Base-by-base conservation (phyloP, 2,888 invertebrate species). In the Dexiosoma caninum region DNA sequence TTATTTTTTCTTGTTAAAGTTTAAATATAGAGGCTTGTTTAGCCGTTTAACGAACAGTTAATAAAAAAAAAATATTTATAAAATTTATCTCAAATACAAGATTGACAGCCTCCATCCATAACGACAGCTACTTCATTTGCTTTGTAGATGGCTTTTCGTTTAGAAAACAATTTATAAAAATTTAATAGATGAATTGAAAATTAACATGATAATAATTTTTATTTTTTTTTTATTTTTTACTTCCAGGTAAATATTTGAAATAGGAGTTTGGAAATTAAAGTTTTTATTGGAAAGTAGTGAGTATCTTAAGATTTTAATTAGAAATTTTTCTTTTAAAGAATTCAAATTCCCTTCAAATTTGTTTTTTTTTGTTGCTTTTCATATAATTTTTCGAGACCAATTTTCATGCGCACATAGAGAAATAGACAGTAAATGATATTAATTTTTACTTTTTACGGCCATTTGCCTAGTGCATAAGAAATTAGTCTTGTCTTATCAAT, bases 191-290 rank as follows among this genome's bases (percentile, higher is more conserved):
- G 4, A n/a, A 60, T 8, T 60, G n/a, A 27, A 7, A 16, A 14
- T 40, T 23, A 14, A 14, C 14, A 5, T 10, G 35, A 35, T 55
- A 30, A 6, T 46, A 46, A 49, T n/a, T 14, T 49, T 7, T 35
- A 32, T 10, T 23, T 37, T 10, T 27, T 49, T 23, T 37, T 35
- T 49, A 27, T 5, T 27, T 27, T 6, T 27, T n/a, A 23, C 2
- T 64, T 64, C n/a, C 64, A 64, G 64, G 64, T 64, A 64, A 49
- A 21, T 23, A 49, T 49, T 64, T 19, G 8, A 37, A 64, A 23
- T n/a, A 60, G 7, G 0, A n/a, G 9, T 35, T 30, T 12, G 7
- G 14, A 23, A 21, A 35, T 21, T 35, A 10, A 19, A 16, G 10
- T 5, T 32, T 16, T 55, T 2, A 12, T 5, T 14, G 19, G 30